A percentile compares a stretch with the other conserved stretches of the same genome.
phyloP scores from a whole-genome alignment of 2,797 vertebrate species.

The Acropternis orthonyx region DNA sequence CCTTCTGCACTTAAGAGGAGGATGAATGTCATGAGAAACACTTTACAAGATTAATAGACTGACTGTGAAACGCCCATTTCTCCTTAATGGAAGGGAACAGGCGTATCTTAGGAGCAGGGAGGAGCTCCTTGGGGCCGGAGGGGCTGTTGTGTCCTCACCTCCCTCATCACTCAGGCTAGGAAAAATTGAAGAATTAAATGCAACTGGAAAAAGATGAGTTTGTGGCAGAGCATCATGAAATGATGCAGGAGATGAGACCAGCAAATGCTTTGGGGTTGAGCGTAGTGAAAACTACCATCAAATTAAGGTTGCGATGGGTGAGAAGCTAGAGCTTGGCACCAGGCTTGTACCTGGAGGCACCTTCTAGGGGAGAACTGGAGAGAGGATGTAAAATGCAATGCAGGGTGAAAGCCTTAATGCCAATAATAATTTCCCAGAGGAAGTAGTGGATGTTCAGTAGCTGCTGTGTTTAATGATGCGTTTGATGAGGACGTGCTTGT shows the following conservation, averaged over 20 bases:
- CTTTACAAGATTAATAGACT: not conserved
- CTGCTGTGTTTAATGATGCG: not conserved
- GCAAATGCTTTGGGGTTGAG: not conserved
- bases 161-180: not conserved
- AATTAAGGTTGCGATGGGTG: not conserved
- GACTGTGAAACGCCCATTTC: not conserved
- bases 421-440: not conserved
- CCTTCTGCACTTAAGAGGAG: not conserved
- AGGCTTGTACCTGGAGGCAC: not conserved
- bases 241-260: not conserved
- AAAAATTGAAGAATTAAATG: not conserved
- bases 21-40: not conserved
- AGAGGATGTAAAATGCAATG: not conserved
- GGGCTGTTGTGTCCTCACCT: not conserved
- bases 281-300: not conserved
- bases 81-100: not conserved
- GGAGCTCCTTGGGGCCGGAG: not conserved
- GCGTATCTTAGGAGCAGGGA: not conserved
- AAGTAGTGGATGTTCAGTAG: not conserved
- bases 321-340: not conserved
- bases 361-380: not conserved
- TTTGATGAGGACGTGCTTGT: not conserved
- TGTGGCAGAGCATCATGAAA: not conserved
- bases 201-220: not conserved
- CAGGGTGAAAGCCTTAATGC: not conserved